phyloP scores from a whole-genome alignment of 2,113 vertebrate genomes.

The Riparia riparia region DNA sequence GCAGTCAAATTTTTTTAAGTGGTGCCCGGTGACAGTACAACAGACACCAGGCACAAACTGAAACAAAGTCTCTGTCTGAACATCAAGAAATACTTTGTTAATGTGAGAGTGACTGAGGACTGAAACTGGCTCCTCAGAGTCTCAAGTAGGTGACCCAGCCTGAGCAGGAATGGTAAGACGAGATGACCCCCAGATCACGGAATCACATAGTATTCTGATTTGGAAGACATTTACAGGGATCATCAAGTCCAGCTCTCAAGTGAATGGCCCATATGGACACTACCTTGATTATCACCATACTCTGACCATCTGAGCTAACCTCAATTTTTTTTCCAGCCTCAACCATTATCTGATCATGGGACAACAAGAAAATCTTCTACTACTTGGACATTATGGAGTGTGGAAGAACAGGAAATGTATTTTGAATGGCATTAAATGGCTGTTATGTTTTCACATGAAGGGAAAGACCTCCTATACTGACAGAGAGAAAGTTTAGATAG shows the following conservation, averaged over 20 bases:
- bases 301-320: not conserved
- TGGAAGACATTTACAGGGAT: not conserved
- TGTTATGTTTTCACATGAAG: not conserved
- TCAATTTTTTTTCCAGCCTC: not conserved
- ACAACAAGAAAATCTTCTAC: not conserved
- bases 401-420: not conserved
- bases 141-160: not conserved
- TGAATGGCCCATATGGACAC: not conserved
- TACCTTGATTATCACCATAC: not conserved
- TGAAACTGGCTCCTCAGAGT: not conserved
- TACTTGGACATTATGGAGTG: not conserved
- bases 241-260: not conserved
- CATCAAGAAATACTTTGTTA: not conserved
- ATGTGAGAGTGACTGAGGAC: not conserved
- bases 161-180: not conserved
- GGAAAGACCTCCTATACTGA: not conserved
- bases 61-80: not conserved
- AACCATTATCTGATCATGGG: not conserved
- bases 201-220: not conserved
- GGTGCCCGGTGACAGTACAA: not conserved
- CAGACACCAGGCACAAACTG: not conserved
- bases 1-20: not conserved
- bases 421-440: not conserved
- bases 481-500: not conserved
- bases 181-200: not conserved